Conservation (phyloP, 1,140 invertebrate species). For the Mesaphorura yosii region DNA sequence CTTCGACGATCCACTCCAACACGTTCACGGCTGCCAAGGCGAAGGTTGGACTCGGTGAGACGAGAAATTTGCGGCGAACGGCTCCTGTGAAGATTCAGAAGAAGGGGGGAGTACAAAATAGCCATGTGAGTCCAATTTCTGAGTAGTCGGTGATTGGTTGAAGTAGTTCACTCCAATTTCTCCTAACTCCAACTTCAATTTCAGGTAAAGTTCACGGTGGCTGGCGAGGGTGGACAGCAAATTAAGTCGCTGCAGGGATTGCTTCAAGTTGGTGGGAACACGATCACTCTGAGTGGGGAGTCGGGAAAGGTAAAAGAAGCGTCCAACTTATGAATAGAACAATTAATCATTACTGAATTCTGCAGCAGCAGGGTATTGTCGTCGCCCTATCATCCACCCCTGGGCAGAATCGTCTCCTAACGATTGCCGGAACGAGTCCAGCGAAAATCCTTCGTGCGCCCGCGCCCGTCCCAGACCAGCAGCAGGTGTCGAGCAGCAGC, state of each 20-base stretch:
- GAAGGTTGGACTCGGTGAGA: slow-evolving; percentile 4
- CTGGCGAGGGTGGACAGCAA: slow-evolving; percentile 11
- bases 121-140: too few relatives aligned
- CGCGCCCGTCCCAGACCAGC: slow-evolving; percentile 27
- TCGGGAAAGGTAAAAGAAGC: slow-evolving; percentile 25
- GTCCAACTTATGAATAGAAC: background rate
- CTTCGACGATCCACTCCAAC: slow-evolving; percentile 8
- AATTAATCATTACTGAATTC: background rate
- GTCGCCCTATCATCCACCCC: slow-evolving; percentile 14
- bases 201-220: slow-evolving; percentile 5
- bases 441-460: slow-evolving; percentile 30
- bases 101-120: too few relatives aligned
- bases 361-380: slow-evolving; percentile 20
- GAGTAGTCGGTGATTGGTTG: background rate
- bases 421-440: slow-evolving; percentile 27
- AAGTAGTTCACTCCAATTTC: background rate
- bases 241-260: slow-evolving; percentile 23
- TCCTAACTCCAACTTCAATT: slow-evolving; percentile 7
- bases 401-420: background rate
- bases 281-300: slow-evolving; percentile 14
- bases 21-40: slow-evolving; percentile 1
- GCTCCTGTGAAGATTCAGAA: background rate
- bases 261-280: slow-evolving; percentile 24
- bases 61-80: background rate
- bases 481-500: slow-evolving; percentile 4